These are phyloP conservation scores for Chromobotia macracanthus DNA, from an alignment of 2,797 vertebrate genomes.

Conservation along the genomic window DNA sequence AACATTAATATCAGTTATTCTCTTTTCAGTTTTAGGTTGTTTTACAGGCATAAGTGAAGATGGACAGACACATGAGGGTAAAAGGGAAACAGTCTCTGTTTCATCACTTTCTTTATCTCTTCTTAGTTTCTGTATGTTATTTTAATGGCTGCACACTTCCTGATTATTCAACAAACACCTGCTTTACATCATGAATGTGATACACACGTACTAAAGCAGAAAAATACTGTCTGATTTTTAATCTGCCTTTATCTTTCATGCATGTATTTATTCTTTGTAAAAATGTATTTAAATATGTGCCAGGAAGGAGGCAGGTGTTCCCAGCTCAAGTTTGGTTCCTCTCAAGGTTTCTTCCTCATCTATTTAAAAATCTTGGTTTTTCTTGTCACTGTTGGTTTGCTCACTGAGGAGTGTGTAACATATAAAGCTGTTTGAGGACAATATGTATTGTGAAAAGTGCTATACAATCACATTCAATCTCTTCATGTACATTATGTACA, in stretches of 20 bases:
- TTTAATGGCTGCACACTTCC: no score
- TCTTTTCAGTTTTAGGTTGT: slow-evolving; percentile 8
- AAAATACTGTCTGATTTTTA: neutral
- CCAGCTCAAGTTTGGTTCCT: neutral
- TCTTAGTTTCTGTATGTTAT: neutral
- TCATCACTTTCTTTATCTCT: neutral
- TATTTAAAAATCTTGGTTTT: neutral
- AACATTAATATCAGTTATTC: neutral
- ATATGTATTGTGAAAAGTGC: no score
- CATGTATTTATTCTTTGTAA: neutral
- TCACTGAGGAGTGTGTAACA: neutral
- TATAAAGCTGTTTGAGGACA: neutral
- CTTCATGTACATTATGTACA: neutral
- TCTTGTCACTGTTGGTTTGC: neutral
- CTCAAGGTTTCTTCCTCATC: neutral
- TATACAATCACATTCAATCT: no score
- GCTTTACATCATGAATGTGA: slow-evolving; percentile 7
- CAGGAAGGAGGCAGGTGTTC: neutral
- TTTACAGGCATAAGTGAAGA: no score
- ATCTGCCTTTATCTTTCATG: slow-evolving; percentile 1
- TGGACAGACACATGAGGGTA: neutral
- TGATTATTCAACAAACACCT: slow-evolving; percentile 1
- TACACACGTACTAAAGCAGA: neutral
- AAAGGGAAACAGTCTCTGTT: neutral
- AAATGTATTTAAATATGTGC: neutral